Evolutionary conservation across 2,888 invertebrate species (phyloP), one percentile per base, ranked within the genome.

Genomic region (Drosophila borealis): DNA sequence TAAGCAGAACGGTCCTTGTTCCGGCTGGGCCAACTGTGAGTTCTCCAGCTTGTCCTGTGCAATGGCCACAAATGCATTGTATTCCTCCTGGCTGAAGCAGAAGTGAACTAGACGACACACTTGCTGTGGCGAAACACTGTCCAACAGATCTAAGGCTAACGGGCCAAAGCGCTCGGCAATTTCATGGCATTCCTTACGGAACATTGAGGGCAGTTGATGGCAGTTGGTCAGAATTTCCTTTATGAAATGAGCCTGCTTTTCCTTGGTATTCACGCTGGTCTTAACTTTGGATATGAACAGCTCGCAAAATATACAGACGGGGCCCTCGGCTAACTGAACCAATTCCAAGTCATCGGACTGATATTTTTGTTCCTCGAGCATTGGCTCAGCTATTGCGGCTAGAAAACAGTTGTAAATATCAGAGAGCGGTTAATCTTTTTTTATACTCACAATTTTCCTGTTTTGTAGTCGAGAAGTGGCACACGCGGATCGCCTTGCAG

Each of bases 401-500:
- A 5, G 19, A 11, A 9, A n/a, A 19, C 3, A 6, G 6, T 11
- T 11, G 19, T 0, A 11, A 13, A 33, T 53, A 1, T 51, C 3
- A 4, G 5, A 14, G 14, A 5, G 17, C 17, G 33, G 3, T 49
- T 2, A 48, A n/a, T 1, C n/a, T 33, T n/a, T 17, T n/a, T 0
- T 6, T 41, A n/a, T 34, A 55, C 34, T 55, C 34, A 59, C 41
- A 21, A 2, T 49, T 50, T 1, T 11, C 33, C 8, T 29, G 2
- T 11, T 11, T 11, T 1, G 1, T 5, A 2, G 1, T n/a, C 21
- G 44, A 14, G 19, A 14, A 3, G 6, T 10, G 19, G 10, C 54
- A 54, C 3, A 44, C n/a, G 19, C 19, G 42, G 4, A 54, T 54
- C 11, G 54, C 42, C n/a, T 54, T 54, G 42, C 54, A 54, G 3